Conservation (phyloP, 2,888 invertebrate genomes). For the Drosophila longiperda region DNA sequence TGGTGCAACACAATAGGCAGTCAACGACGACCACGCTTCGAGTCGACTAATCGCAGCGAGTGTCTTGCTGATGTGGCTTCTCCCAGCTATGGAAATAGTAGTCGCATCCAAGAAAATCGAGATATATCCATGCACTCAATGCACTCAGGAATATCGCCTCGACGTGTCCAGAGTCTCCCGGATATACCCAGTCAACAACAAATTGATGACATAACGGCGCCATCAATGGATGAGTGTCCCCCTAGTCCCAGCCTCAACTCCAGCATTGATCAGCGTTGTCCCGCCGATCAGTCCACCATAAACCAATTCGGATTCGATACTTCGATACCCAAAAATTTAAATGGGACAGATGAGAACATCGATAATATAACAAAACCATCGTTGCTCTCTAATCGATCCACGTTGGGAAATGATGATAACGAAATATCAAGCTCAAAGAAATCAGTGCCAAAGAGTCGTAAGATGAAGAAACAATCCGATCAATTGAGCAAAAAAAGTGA, state of each 20-base stretch:
- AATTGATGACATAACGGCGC: slow-evolving; percentile 38
- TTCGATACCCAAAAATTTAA: not conserved
- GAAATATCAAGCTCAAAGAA: not conserved
- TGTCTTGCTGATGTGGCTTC: slow-evolving; percentile 11
- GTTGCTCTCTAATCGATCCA: not conserved
- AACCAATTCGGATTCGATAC: not conserved
- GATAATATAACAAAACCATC: slow-evolving; percentile 19
- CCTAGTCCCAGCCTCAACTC: not conserved
- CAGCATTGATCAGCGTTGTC: not conserved
- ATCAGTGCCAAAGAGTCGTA: not conserved
- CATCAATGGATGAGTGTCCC: slow-evolving; percentile 4
- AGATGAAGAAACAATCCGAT: not conserved
- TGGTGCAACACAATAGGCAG: not conserved
- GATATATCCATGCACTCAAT: not conserved
- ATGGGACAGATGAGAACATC: slow-evolving; percentile 5
- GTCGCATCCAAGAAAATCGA: not conserved
- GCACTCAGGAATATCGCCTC: not conserved
- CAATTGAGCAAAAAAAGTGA: not conserved
- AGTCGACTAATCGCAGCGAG: slow-evolving; percentile 10
- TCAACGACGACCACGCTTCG: not conserved
- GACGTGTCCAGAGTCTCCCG: slow-evolving; percentile 37
- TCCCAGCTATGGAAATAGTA: not conserved
- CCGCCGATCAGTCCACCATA: not conserved
- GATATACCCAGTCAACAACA: slow-evolving; percentile 28
- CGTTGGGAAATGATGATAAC: not conserved